Evolutionary conservation across 53 echinoderm and acorn worm species (phyloP).

Genomic region (Mesocentrotus franciscanus): DNA sequence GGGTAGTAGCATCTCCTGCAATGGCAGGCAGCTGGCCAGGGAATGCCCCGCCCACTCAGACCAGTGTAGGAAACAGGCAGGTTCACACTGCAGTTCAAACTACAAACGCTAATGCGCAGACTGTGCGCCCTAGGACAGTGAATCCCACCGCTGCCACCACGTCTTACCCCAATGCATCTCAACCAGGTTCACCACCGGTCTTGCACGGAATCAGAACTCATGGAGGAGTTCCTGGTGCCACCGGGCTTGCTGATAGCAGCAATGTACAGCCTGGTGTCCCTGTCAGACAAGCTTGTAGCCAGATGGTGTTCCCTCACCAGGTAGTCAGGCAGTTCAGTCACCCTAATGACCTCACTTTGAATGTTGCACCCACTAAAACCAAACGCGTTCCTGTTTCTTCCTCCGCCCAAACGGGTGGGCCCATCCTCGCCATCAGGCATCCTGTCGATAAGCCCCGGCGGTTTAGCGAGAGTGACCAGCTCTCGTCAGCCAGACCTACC

Average conservation of each 20-base stretch:
- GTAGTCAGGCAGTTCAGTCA: constrained; percentile 48
- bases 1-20: background rate
- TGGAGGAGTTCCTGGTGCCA: background rate
- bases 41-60: constrained; percentile 31
- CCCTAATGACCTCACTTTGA: constrained; percentile 34
- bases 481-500: constrained; percentile 24
- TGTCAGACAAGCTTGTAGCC: constrained; percentile 62
- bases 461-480: constrained; percentile 80
- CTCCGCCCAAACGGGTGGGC: constrained; percentile 19
- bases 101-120: constrained; percentile 50
- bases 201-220: constrained; percentile 47
- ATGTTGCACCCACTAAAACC: constrained; percentile 68
- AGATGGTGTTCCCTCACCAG: constrained; percentile 58
- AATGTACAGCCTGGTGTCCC: constrained; percentile 62
- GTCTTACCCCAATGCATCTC: background rate
- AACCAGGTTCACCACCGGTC: constrained; percentile 39
- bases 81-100: constrained; percentile 59
- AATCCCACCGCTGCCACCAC: constrained; percentile 28
- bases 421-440: constrained; percentile 56
- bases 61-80: constrained; percentile 6
- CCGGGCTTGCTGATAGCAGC: background rate
- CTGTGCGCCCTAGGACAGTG: constrained; percentile 48
- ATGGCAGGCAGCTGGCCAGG: constrained; percentile 64
- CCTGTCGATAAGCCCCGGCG: constrained; percentile 76
- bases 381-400: constrained; percentile 72